Evolutionary conservation across 2,113 vertebrate species (phyloP).

Genomic region (Bothrops jararaca): DNA sequence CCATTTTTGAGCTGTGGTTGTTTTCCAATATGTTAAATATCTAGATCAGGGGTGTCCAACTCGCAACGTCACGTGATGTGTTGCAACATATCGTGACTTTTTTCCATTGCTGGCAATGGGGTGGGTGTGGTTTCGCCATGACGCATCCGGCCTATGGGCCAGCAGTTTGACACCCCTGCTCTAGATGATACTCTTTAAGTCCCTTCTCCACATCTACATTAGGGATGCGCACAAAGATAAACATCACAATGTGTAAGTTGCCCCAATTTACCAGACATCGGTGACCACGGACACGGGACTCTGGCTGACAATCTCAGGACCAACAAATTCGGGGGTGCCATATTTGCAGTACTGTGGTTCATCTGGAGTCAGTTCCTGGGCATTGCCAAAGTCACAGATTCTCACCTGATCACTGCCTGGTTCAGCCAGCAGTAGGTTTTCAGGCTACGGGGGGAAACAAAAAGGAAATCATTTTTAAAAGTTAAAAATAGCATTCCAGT

Average conservation of each 20-base stretch:
- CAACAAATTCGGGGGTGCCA: conserved; percentile 92
- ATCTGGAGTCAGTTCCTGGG: conserved; percentile 76
- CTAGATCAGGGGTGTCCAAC: not conserved
- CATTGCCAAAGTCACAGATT: conserved; percentile 93
- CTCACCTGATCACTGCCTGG: conserved; percentile 83
- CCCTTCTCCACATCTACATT: not conserved
- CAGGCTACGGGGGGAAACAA: conserved; percentile 73
- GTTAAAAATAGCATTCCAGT: not conserved
- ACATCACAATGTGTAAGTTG: not conserved
- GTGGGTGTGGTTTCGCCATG: no score
- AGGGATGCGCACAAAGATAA: not conserved
- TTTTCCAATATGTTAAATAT: not conserved
- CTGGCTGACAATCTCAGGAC: conserved; percentile 95
- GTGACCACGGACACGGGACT: conserved; percentile 88
- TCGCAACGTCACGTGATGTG: no score
- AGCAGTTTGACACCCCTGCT: no score
- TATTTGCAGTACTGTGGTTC: conserved; percentile 93
- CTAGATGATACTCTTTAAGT: not conserved
- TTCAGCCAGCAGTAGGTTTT: conserved; percentile 92
- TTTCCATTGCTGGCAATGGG: no score
- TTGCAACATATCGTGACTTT: no score
- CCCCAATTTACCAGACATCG: conserved; percentile 84
- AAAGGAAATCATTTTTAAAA: not conserved
- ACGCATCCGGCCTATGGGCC: no score
- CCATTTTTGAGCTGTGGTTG: not conserved